Base-by-base conservation (phyloP, 2,888 invertebrate species). In the Loripinus fragilis region DNA sequence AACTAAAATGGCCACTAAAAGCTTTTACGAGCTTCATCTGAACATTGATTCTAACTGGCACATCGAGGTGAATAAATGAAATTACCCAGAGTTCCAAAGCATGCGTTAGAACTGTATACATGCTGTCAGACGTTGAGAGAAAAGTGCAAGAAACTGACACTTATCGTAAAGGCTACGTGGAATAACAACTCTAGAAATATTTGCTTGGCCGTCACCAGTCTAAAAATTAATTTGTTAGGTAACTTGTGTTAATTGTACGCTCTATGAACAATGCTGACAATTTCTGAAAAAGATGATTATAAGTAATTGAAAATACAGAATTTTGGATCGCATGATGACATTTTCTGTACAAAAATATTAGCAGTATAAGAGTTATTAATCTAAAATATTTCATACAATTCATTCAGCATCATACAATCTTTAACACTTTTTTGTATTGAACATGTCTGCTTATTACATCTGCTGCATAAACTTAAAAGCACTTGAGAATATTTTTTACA, bases 1-100 rank as follows among this genome's bases (percentile, higher is more conserved):
- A 60, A 30, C 33, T 33, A 60, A 60, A 38, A 60, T 33, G 33
- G 60, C 60, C 30, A 60, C 60, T 60, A 60, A 60, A 60, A 60
- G 60, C 33, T 60, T 60, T 60, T 60, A 30, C 33, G 33, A 60
- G 60, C 60, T 33, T 38, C 33, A 60, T 60, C 60, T 60, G 60
- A 60, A 23, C 30, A 60, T 28, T 60, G 60, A 60, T 60, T 60
- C 23, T 60, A 60, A 60, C 20, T 30, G 60, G 33, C 30, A 60
- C 60, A 30, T 20, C 28, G 33, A 60, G 23, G 52, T 52, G 52
- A 52, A 52, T 52, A 52, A 52, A 52, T 52, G 25, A 52, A 25
- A 52, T 52, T 52, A 52, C 52, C 52, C 52, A 52, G 52, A 52
- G 12, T 52, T 52, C 52, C 52, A 52, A 52, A 25, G 52, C 52